phyloP scores from a whole-genome alignment of 1,140 invertebrate species.

The Saccostrea echinata region DNA sequence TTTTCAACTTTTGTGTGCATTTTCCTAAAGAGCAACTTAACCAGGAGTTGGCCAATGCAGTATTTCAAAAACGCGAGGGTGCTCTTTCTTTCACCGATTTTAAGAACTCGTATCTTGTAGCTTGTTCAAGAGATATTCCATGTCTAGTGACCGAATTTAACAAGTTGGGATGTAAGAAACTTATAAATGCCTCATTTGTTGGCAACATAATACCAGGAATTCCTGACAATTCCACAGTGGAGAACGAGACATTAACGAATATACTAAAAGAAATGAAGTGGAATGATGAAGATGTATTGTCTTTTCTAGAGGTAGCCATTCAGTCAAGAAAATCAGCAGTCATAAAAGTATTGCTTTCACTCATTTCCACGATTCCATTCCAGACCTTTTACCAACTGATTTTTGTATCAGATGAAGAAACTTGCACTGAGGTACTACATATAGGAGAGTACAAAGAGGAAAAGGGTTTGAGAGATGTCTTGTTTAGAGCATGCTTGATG shows the following conservation, averaged over 20 bases:
- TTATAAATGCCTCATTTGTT: conserved; percentile 8
- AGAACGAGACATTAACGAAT: neutral
- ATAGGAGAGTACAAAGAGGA: neutral
- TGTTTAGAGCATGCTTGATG: neutral
- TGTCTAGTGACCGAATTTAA: neutral
- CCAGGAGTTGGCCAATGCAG: neutral
- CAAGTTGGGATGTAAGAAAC: neutral
- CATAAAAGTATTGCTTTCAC: neutral
- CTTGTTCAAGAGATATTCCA: neutral
- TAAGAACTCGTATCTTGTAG: neutral
- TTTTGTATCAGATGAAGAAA: neutral
- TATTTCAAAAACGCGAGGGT: neutral
- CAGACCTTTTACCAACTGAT: neutral
- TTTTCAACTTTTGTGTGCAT: neutral
- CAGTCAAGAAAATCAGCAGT: conserved; percentile 9
- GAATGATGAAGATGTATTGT: neutral
- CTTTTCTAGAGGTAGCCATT: neutral
- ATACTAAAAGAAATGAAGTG: neutral
- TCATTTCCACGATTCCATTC: conserved; percentile 12
- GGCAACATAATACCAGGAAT: neutral
- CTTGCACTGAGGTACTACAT: neutral
- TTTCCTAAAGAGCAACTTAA: neutral
- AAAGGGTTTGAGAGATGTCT: neutral
- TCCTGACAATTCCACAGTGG: neutral
- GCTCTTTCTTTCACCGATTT: neutral